A percentile compares a stretch with the other conserved stretches of the same genome.
These are phyloP conservation scores for Sebastes vulpes DNA, from an alignment of 2,797 vertebrate species.

Conservation along the genomic window DNA sequence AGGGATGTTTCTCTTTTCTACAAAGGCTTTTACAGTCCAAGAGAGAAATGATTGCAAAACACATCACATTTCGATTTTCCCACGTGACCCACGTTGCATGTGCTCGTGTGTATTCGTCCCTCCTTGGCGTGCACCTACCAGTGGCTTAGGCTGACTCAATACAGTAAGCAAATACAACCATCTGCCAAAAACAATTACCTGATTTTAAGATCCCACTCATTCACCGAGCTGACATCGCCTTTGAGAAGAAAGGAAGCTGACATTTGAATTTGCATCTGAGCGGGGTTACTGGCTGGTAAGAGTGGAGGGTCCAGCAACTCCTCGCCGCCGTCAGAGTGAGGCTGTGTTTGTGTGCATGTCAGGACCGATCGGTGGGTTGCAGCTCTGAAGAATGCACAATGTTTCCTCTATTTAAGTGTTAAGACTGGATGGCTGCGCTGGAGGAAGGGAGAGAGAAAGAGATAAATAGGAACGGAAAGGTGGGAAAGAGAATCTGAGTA, in stretches of 20 bases:
- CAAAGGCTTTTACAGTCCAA: neutral
- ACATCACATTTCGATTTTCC: neutral
- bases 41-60: neutral
- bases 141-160: slow-evolving; percentile 19
- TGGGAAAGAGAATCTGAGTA: slow-evolving; percentile 1
- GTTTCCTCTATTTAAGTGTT: slow-evolving; percentile 66
- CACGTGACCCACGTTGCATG: neutral
- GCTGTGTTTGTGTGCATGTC: slow-evolving; percentile 65
- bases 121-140: slow-evolving; percentile 3
- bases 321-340: slow-evolving; percentile 36
- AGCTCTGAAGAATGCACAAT: slow-evolving; percentile 58
- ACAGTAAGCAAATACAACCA: slow-evolving; percentile 62
- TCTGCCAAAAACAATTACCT: slow-evolving; percentile 69
- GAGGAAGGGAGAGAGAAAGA: slow-evolving; percentile 29
- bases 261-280: slow-evolving; percentile 71
- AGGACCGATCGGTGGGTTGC: slow-evolving; percentile 57
- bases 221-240: slow-evolving; percentile 57
- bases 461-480: slow-evolving; percentile 49
- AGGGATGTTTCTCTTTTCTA: neutral
- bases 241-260: slow-evolving; percentile 67
- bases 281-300: slow-evolving; percentile 59
- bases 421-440: slow-evolving; percentile 8
- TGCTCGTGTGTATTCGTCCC: neutral
- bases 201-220: slow-evolving; percentile 48
- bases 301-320: slow-evolving; percentile 47